Evolutionary conservation across 2,888 invertebrate genomes (phyloP).

Genomic region (Agrochola lychnidis): DNA sequence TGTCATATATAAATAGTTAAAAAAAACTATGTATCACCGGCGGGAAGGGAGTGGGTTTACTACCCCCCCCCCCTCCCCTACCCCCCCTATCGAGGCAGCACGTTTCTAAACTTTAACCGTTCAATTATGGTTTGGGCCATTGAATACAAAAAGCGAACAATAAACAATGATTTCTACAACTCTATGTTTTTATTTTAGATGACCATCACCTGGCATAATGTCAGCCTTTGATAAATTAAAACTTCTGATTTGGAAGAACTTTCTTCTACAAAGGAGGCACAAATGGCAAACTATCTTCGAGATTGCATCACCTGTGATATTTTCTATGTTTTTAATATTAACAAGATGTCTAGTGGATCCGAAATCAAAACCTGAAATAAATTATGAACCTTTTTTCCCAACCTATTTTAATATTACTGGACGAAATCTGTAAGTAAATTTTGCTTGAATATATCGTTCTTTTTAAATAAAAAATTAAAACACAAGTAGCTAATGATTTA

Average conservation of each 20-base stretch:
- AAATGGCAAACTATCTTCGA: conserved; percentile 93
- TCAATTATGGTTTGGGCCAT: neutral
- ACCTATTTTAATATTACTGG: conserved; percentile 86
- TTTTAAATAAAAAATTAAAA: neutral
- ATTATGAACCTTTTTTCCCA: conserved; percentile 82
- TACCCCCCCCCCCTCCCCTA: too few relatives aligned
- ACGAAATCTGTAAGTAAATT: conserved; percentile 81
- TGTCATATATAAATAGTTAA: too few relatives aligned
- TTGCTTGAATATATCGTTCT: neutral
- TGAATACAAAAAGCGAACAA: neutral
- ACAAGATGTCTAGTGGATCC: conserved; percentile 93
- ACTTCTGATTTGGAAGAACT: conserved; percentile 96
- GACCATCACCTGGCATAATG: conserved; percentile 73
- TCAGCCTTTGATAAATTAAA: conserved; percentile 91
- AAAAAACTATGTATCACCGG: too few relatives aligned
- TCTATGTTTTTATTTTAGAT: conserved; percentile 47
- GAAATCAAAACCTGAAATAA: conserved; percentile 83
- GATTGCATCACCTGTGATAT: conserved; percentile 93
- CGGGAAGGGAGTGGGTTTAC: too few relatives aligned
- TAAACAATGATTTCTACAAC: neutral
- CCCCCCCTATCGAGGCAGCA: too few relatives aligned
- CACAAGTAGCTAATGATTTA: conserved; percentile 7
- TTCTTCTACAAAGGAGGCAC: conserved; percentile 93
- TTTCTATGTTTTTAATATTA: conserved; percentile 93
- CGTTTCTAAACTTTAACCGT: too few relatives aligned